phyloP scores from a whole-genome alignment of 2,797 vertebrate species.

The Gephyroberyx darwinii region DNA sequence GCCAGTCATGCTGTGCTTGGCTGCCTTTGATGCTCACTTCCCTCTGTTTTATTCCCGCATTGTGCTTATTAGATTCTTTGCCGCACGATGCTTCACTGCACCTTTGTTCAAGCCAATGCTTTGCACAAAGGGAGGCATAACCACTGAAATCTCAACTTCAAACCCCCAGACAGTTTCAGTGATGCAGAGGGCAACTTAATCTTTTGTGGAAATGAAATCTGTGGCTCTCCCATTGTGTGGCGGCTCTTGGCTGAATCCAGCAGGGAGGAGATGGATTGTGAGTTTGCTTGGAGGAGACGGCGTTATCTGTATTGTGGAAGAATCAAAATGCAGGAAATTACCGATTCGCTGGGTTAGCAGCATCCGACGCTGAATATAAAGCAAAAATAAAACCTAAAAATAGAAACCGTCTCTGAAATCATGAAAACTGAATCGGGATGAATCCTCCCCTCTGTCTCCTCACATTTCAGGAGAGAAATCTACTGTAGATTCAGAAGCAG shows the following conservation, averaged over 20 bases:
- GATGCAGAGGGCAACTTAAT: slow-evolving; percentile 74
- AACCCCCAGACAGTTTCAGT: slow-evolving; percentile 69
- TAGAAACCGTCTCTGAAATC: slow-evolving; percentile 25
- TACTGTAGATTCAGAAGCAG: slow-evolving; percentile 48
- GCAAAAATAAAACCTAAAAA: slow-evolving; percentile 24
- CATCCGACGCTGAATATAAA: slow-evolving; percentile 18
- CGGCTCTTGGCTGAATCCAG: slow-evolving; percentile 22
- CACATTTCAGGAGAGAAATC: slow-evolving; percentile 39
- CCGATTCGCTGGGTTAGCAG: slow-evolving; percentile 3
- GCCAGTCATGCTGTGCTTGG: slow-evolving; percentile 94
- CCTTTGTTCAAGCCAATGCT: slow-evolving; percentile 75
- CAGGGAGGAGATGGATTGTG: slow-evolving; percentile 32
- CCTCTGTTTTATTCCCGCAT: slow-evolving; percentile 85
- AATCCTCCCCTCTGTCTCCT: slow-evolving; percentile 40
- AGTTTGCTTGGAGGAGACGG: slow-evolving; percentile 28
- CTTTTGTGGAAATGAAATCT: slow-evolving; percentile 72
- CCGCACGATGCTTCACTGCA: slow-evolving; percentile 76
- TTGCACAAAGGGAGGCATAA: slow-evolving; percentile 71
- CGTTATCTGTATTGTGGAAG: slow-evolving; percentile 18
- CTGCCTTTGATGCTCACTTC: slow-evolving; percentile 97
- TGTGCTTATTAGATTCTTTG: slow-evolving; percentile 83
- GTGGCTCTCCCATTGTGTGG: slow-evolving; percentile 47
- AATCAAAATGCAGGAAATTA: slow-evolving; percentile 25
- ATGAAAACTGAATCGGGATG: slow-evolving; percentile 15
- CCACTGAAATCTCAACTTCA: slow-evolving; percentile 71